Evolutionary conservation across 2,888 invertebrate species (phyloP), one percentile per base, ranked within the genome.

Genomic region (Tipula unca): DNA sequence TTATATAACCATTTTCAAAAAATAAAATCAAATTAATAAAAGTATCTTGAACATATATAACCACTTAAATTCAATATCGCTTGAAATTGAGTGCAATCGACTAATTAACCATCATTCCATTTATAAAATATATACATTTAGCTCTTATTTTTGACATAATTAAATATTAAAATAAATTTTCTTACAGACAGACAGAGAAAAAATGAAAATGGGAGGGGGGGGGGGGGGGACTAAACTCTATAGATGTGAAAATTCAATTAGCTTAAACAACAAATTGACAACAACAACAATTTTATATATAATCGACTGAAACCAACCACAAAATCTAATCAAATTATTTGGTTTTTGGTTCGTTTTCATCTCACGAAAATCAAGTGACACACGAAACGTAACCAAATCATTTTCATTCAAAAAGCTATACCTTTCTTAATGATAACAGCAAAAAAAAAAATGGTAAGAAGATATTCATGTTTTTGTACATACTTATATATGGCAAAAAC

Each of bases 161-260:
- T 69, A 69, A 69, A 69, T 69, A 69, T 69, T 69, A 69, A 69
- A 69, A 69, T 69, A 69, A 69, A 69, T 69, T 69, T 69, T 25
- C 69, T 69, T 69, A 25, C 6, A 54, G 17, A 54, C 48, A 54
- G 48, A 1, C 0, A 48, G 48, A 48, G 3, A n/a, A n/a, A n/a
- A n/a, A n/a, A n/a, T n/a, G n/a, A n/a, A n/a, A n/a, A n/a, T n/a
- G n/a, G n/a, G n/a, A n/a, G n/a, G n/a, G n/a, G n/a, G n/a, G n/a
- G n/a, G n/a, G n/a, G n/a, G n/a, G 20, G 69, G 3, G n/a, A 48
- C 48, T 3, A 48, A 48, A 48, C 48, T 48, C n/a, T n/a, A n/a
- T n/a, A 69, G 69, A 69, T 69, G 69, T 69, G 69, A 69, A 69
- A 69, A 69, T 69, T 69, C 69, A 69, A 69, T 69, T 69, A 69